phyloP scores from a whole-genome alignment of 2,888 invertebrate genomes.

The Apamea crenata region DNA sequence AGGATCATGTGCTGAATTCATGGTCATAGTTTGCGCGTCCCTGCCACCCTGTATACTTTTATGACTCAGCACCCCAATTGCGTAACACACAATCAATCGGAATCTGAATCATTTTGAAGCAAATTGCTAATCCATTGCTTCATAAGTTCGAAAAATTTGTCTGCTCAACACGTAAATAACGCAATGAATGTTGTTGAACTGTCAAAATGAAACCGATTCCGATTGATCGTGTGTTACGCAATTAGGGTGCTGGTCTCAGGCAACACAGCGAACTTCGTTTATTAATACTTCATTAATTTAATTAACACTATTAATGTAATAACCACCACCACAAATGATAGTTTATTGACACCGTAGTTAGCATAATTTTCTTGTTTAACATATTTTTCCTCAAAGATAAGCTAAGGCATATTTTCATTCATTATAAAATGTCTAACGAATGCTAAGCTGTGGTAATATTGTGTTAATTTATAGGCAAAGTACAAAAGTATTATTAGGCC shows the following conservation, averaged over 20 bases:
- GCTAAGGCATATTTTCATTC: not conserved
- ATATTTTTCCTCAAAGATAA: constrained; percentile 3
- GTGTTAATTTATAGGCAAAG: constrained; percentile 3
- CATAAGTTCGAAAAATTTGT: too few species aligned
- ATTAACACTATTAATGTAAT: not conserved
- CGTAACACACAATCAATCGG: too few species aligned
- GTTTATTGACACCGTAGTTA: constrained; percentile 29
- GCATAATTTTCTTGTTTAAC: not conserved
- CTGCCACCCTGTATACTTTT: not conserved
- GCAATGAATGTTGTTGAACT: too few species aligned
- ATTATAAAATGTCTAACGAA: constrained; percentile 5
- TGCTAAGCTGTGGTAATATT: constrained; percentile 2
- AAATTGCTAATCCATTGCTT: too few species aligned
- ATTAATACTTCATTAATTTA: constrained; percentile 3
- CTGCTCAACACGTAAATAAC: too few species aligned
- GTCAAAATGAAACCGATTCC: too few species aligned
- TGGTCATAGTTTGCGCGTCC: too few species aligned
- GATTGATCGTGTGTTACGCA: too few species aligned
- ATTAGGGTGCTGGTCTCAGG: too few species aligned
- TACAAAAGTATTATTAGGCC: not conserved
- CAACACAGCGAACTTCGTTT: not conserved
- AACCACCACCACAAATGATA: not conserved
- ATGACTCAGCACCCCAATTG: too few species aligned
- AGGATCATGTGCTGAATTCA: too few species aligned
- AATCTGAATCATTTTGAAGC: too few species aligned